Percentiles rank a stretch among this genome's conserved stretches.
phyloP scores from a whole-genome alignment of 2,113 vertebrate genomes.

The Glaucidium brasilianum region DNA sequence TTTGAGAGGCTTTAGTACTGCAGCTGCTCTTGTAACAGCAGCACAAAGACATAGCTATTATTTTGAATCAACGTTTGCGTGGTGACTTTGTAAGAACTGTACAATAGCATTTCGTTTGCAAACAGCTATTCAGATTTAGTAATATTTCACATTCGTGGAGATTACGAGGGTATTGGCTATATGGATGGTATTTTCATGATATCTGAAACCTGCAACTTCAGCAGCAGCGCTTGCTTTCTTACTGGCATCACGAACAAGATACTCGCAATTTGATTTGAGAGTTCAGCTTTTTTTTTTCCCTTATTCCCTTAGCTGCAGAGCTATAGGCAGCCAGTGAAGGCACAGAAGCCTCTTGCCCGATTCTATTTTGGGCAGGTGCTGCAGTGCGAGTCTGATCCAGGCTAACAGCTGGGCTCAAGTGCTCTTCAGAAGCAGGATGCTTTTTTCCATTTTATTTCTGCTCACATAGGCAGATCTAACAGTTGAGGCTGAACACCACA shows the following conservation, averaged over 20 bases:
- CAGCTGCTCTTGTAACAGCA: background rate
- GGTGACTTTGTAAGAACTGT: background rate
- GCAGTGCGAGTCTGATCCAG: slow-evolving; percentile 37
- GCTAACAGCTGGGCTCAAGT: slow-evolving; percentile 35
- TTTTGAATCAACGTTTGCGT: background rate
- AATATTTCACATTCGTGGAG: background rate
- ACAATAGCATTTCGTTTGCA: background rate
- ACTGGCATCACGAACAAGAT: background rate
- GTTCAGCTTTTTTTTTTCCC: background rate
- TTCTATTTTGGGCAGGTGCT: slow-evolving; percentile 55
- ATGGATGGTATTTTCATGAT: accelerated
- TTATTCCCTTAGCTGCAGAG: background rate
- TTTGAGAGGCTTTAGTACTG: background rate
- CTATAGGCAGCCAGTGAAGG: background rate
- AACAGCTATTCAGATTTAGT: background rate
- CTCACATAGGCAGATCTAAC: background rate
- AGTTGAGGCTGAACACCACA: background rate
- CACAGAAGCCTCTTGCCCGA: background rate
- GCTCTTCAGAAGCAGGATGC: slow-evolving; percentile 11
- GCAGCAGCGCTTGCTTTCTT: background rate
- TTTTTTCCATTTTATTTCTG: background rate
- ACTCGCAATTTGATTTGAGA: background rate
- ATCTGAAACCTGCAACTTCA: background rate
- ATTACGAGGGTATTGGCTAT: background rate
- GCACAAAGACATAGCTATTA: background rate